Base-by-base conservation (phyloP, 2,888 invertebrate species). In the Erannis defoliaria region DNA sequence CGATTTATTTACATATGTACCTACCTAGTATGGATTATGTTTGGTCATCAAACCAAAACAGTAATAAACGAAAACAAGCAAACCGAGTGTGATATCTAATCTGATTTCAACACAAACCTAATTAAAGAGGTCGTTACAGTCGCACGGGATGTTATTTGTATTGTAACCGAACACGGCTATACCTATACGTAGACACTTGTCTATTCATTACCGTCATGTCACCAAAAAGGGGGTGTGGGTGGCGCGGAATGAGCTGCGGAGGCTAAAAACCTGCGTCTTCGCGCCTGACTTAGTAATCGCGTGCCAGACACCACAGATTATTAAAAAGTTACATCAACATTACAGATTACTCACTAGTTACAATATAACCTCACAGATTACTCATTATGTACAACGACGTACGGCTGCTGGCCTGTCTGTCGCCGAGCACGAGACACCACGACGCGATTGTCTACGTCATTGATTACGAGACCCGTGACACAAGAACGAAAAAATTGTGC, bases 261-360 rank as follows among this genome's bases (percentile, higher is more conserved):
- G 73, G 75, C 68, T 69, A 61, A 68, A 57, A 68, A 72, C 72
- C 69, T 63, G 66, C 33, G 18, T 49, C 43, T 45, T 49, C 19
- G 29, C 72, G 66, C 58, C 67, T 74, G 71, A 72, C 73, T 76
- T 74, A 72, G 65, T 53, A 54, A 67, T 78, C 77, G 80, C 78
- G 78, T 78, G 81, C 71, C 63, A 55, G 56, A 64, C 46, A 19
- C 19, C 29, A 55, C 40, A 54, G 55, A 14, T 43, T 33, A 49
- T 18, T 45, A 1, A 54, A 12, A 5, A 55, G 35, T 23, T 16
- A 54, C 23, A 35, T 1, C 18, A 14, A 26, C 16, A 21, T 59
- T 16, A 59, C 33, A 53, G 46, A 29, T 51, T 31, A 45, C 26
- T 29, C 2, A 54, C 12, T 10, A 55, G 35, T 23, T 16, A 54